Conservation (phyloP, 1,140 invertebrate species). For the Calosoma granatense region DNA sequence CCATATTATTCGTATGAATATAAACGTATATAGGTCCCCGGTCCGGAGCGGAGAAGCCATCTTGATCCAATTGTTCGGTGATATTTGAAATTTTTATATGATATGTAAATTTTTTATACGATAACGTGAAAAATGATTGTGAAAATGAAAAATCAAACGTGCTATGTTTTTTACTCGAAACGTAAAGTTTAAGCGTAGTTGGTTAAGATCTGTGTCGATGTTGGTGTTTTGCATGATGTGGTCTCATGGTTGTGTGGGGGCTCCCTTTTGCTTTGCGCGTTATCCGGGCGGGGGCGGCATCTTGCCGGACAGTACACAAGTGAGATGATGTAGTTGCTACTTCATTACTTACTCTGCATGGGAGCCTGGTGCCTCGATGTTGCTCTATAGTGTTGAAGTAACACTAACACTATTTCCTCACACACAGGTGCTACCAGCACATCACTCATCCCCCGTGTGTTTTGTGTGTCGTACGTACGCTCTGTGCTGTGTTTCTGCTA, state of each 20-base stretch:
- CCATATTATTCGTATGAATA: background rate
- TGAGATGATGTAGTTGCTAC: too few species aligned
- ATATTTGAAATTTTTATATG: background rate
- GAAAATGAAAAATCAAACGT: background rate
- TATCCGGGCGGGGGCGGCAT: background rate
- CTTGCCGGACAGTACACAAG: background rate
- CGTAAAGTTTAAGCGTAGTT: background rate
- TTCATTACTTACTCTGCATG: too few species aligned
- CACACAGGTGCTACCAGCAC: background rate
- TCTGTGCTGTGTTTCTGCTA: too few species aligned
- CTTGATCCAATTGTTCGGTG: too few species aligned
- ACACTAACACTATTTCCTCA: too few species aligned
- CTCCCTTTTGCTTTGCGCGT: constrained; percentile 5
- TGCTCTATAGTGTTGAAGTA: too few species aligned
- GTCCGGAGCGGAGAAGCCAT: background rate
- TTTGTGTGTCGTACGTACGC: background rate
- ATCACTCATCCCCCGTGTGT: background rate
- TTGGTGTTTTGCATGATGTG: constrained; percentile 4
- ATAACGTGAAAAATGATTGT: background rate
- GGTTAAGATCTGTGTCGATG: constrained; percentile 1
- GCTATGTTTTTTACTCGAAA: background rate
- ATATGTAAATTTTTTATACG: background rate
- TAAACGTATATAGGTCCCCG: background rate
- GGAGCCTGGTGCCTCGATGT: too few species aligned
- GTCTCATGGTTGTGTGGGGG: background rate